Evolutionary conservation across 2,797 vertebrate species (phyloP).

Genomic region (Acanthopagrus latus): DNA sequence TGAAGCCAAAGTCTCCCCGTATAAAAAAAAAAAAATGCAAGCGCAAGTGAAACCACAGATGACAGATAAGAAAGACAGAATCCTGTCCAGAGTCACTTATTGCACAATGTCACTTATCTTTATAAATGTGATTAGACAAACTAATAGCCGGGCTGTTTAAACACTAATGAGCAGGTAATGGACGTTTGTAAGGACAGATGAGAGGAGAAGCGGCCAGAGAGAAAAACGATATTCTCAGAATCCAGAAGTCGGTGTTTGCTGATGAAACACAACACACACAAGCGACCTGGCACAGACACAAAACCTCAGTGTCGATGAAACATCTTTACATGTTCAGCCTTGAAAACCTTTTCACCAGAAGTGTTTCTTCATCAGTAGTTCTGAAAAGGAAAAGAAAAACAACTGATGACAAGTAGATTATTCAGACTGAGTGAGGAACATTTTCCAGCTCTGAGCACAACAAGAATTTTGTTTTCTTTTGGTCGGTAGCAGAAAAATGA

Average conservation of each 20-base stretch:
- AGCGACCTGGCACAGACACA: too few relatives aligned
- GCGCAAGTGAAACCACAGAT: neutral
- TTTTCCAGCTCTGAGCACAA: too few relatives aligned
- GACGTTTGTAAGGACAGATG: neutral
- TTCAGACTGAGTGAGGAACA: too few relatives aligned
- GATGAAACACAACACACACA: neutral
- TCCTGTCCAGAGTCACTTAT: neutral
- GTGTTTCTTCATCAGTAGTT: too few relatives aligned
- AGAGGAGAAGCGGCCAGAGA: neutral
- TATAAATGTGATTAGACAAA: neutral
- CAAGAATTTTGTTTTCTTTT: too few relatives aligned
- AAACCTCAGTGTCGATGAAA: too few relatives aligned
- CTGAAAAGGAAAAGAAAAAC: too few relatives aligned
- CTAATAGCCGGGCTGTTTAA: neutral
- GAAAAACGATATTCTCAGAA: neutral
- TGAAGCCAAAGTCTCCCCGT: neutral
- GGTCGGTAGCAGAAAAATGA: too few relatives aligned
- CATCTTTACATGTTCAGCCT: too few relatives aligned
- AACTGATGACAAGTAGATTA: too few relatives aligned
- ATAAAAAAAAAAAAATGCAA: conserved; percentile 23
- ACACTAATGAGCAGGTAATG: neutral
- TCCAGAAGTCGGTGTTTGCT: neutral
- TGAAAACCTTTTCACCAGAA: too few relatives aligned
- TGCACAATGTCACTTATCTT: conserved; percentile 4
- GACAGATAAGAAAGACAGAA: conserved; percentile 7